phyloP scores from a whole-genome alignment of 2,797 vertebrate species.

The Aulostomus chinensis region DNA sequence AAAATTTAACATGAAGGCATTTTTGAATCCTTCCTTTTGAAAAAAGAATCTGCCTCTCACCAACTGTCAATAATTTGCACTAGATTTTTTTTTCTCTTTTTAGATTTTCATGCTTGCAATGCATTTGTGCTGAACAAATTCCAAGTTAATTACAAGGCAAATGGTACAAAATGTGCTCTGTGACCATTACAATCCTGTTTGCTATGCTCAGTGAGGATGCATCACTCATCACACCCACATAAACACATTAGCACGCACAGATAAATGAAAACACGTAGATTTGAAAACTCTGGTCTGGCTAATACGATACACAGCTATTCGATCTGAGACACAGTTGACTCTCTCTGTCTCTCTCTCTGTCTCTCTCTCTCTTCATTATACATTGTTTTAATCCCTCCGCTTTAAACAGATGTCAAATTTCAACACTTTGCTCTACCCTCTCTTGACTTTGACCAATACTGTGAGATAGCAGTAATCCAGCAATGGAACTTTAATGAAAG shows the following conservation, averaged over 20 bases:
- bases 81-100: constrained; percentile 56
- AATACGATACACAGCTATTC: constrained; percentile 16
- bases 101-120: constrained; percentile 62
- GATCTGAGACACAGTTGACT: constrained; percentile 4
- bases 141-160: constrained; percentile 81
- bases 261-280: constrained; percentile 54
- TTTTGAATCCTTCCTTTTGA: constrained; percentile 54
- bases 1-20: constrained; percentile 77
- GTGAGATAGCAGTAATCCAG: constrained; percentile 67
- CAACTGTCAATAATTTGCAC: constrained; percentile 73
- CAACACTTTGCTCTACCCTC: constrained; percentile 73
- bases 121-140: constrained; percentile 81
- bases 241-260: constrained; percentile 40
- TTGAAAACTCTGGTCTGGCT: constrained; percentile 42
- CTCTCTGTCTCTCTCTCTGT: constrained; percentile 24
- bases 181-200: constrained; percentile 81
- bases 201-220: constrained; percentile 73
- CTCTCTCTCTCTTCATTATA: constrained; percentile 42
- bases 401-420: constrained; percentile 49
- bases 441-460: constrained; percentile 80
- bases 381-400: constrained; percentile 42
- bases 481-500: constrained; percentile 85
- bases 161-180: constrained; percentile 78
- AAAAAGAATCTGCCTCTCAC: constrained; percentile 33
- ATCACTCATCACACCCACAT: constrained; percentile 73